Percentiles rank a stretch among this genome's conserved stretches.
phyloP scores from a whole-genome alignment of 2,797 vertebrate genomes.

The Poeciliopsis turneri region DNA sequence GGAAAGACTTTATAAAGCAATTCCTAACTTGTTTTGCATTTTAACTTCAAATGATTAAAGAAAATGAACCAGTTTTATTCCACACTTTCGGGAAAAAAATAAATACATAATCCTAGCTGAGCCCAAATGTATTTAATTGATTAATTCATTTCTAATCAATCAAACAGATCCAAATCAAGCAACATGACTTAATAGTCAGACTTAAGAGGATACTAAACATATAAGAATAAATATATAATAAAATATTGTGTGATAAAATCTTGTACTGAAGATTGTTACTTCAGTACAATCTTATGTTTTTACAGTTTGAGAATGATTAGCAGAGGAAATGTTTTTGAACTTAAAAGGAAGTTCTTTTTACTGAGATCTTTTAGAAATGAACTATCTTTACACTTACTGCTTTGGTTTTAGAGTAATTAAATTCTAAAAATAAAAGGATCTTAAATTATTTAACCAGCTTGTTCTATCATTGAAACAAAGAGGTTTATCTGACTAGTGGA shows the following conservation, averaged over 20 bases:
- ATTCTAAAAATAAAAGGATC: constrained; percentile 8
- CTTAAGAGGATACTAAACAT: not conserved
- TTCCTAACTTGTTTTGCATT: not conserved
- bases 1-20: not conserved
- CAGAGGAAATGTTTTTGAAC: not conserved
- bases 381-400: not conserved
- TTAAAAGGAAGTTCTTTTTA: not conserved
- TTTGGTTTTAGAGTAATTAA: not conserved
- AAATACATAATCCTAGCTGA: not conserved
- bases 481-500: not conserved
- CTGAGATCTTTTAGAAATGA: not conserved
- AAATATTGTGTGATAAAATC: not conserved
- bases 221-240: not conserved
- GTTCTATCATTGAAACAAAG: not conserved
- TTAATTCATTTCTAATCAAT: not conserved
- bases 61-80: not conserved
- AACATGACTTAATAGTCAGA: not conserved
- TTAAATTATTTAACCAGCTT: constrained; percentile 1
- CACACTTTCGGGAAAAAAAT: not conserved
- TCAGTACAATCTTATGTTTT: not conserved
- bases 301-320: not conserved
- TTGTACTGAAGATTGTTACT: not conserved
- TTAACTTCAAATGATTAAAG: not conserved
- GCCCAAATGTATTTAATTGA: not conserved
- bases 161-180: not conserved